A percentile compares a stretch with the other conserved stretches of the same genome.
Conservation (phyloP, 2,797 vertebrate genomes). For the Clarias laeviceps region DNA sequence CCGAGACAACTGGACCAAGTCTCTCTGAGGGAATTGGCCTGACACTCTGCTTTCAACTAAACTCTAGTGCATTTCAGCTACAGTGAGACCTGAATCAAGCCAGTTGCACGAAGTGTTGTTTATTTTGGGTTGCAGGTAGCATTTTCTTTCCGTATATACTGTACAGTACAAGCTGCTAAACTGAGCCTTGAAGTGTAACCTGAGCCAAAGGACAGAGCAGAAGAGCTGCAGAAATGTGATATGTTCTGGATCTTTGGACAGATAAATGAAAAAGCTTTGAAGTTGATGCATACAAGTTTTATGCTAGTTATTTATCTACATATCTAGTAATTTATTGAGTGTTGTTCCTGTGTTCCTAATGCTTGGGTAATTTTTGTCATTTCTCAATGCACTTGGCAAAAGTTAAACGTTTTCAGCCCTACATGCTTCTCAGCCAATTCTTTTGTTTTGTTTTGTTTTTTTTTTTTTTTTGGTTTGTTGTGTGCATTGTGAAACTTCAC, state of each 20-base stretch:
- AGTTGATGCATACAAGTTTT: background rate
- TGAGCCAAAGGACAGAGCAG: background rate
- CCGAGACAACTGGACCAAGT: background rate
- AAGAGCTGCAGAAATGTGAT: background rate
- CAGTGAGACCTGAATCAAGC: background rate
- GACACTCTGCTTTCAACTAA: slow-evolving; percentile 2
- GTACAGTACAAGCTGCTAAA: too few species aligned
- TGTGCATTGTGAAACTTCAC: background rate
- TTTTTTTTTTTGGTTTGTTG: background rate
- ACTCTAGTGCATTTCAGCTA: background rate
- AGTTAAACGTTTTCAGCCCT: background rate
- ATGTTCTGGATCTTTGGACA: background rate
- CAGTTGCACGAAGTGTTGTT: background rate
- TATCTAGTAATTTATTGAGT: background rate
- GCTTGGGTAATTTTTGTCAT: background rate
- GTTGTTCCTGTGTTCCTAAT: background rate
- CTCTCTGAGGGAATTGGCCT: background rate
- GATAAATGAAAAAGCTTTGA: background rate
- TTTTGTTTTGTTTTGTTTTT: background rate
- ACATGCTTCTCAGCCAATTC: background rate
- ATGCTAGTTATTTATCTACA: background rate
- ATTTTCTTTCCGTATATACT: background rate
- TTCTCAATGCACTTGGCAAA: background rate
- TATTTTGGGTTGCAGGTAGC: background rate
- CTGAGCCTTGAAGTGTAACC: background rate